Percentiles rank a stretch among this genome's conserved stretches.
Conservation (phyloP, 2,113 vertebrate genomes). For the Gopherus evgoodei region DNA sequence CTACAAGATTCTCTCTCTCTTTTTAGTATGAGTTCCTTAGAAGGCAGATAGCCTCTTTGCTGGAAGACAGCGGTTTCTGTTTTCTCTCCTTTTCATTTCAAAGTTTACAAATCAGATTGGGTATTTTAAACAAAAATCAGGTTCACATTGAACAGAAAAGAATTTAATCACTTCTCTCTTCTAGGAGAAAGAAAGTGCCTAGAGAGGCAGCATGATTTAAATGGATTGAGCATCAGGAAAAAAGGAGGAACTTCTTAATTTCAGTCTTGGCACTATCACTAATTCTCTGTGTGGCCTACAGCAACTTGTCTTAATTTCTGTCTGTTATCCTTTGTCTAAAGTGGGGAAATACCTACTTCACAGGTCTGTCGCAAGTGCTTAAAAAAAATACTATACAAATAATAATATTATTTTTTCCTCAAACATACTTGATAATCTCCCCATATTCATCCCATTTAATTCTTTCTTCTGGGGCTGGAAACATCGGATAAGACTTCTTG, state of each 20-base stretch:
- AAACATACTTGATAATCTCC: slow-evolving; percentile 95
- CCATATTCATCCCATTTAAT: slow-evolving; percentile 99
- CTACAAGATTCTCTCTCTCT: neutral
- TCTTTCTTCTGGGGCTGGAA: slow-evolving; percentile 94
- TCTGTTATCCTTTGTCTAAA: neutral
- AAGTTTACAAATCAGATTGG: neutral
- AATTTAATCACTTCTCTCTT: neutral
- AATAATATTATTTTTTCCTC: neutral
- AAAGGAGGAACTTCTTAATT: neutral
- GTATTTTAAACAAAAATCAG: neutral
- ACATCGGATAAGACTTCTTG: slow-evolving; percentile 99
- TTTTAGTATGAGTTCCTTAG: neutral
- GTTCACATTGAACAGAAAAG: neutral
- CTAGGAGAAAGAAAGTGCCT: neutral
- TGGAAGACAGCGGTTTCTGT: too few species aligned
- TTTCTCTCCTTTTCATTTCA: neutral
- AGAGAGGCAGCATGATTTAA: neutral
- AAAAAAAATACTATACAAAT: neutral
- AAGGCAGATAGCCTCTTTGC: neutral
- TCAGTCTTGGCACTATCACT: neutral
- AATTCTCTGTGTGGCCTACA: neutral
- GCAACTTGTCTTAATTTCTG: neutral
- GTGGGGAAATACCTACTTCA: neutral
- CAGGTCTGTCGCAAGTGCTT: neutral
- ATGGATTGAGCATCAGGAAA: neutral